Conservation (phyloP, 2,888 invertebrate species). For the Drosophila macrospina region DNA sequence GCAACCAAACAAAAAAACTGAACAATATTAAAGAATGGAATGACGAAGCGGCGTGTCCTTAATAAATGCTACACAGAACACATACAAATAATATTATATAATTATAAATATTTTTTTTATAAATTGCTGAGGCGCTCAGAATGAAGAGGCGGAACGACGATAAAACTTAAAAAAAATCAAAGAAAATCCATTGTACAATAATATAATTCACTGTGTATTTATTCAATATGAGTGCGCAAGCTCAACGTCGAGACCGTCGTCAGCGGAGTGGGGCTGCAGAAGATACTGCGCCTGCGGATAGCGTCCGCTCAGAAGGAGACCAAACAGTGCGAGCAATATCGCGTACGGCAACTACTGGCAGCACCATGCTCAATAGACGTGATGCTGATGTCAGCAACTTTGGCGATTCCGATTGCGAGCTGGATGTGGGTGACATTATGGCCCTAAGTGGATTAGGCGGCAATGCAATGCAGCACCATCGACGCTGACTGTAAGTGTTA, state of each 20-base stretch:
- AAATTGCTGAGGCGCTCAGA: slow-evolving; percentile 17
- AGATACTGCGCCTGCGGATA: no score
- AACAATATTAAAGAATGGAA: slow-evolving; percentile 2
- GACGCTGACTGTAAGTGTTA: slow-evolving; percentile 71
- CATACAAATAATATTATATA: slow-evolving; percentile 22
- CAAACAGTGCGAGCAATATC: no score
- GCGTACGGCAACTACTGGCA: slow-evolving; percentile 72
- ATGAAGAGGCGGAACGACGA: not conserved
- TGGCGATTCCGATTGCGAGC: slow-evolving; percentile 84
- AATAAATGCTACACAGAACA: slow-evolving; percentile 39
- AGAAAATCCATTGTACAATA: slow-evolving; percentile 56
- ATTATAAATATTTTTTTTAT: slow-evolving; percentile 33
- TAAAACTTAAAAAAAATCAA: slow-evolving; percentile 7
- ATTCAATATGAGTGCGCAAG: not conserved
- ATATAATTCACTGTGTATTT: slow-evolving; percentile 39
- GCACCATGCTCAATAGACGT: slow-evolving; percentile 48
- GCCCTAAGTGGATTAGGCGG: slow-evolving; percentile 59
- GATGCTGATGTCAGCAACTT: slow-evolving; percentile 84
- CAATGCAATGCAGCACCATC: slow-evolving; percentile 31
- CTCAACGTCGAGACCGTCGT: no score
- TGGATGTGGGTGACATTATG: slow-evolving; percentile 81
- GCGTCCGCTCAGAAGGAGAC: no score
- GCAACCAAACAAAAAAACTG: slow-evolving; percentile 26
- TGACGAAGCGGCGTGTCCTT: slow-evolving; percentile 28
- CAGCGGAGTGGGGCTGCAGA: no score